Conservation (phyloP, 2,888 invertebrate species). For the Odontocolon sp. region DNA sequence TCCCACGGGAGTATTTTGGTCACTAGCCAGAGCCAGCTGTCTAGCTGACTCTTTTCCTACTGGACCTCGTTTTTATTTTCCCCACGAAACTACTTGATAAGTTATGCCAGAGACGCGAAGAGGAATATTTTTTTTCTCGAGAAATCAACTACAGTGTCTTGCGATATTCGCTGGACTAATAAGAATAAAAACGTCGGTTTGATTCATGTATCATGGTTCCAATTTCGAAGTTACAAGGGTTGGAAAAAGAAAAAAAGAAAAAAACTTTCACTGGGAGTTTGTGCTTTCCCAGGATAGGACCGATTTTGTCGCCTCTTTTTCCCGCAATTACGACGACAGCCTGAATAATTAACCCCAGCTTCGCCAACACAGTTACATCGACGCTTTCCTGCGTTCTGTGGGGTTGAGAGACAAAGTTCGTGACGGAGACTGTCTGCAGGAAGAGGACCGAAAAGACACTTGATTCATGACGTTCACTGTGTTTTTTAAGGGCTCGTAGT, state of each 20-base stretch:
- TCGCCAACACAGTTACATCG: conserved; percentile 46
- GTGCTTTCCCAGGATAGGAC: not conserved
- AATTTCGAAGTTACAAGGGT: conserved; percentile 10
- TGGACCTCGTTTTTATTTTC: conserved; percentile 49
- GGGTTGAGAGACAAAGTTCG: conserved; percentile 18
- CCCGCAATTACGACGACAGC: conserved; percentile 67
- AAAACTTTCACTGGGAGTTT: conserved; percentile 32
- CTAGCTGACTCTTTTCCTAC: not conserved
- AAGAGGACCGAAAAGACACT: conserved; percentile 3
- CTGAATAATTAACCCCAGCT: conserved; percentile 69
- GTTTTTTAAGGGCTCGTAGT: not conserved
- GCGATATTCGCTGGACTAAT: not conserved
- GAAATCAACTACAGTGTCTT: conserved; percentile 12
- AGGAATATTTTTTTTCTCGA: conserved; percentile 1
- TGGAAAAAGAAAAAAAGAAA: too few relatives aligned
- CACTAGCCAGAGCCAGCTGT: conserved; percentile 40
- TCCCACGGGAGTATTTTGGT: conserved; percentile 67
- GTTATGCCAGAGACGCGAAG: conserved; percentile 28
- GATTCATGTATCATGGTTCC: conserved; percentile 5
- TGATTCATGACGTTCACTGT: conserved; percentile 1
- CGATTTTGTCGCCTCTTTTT: conserved; percentile 64
- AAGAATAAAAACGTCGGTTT: not conserved
- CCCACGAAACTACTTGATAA: conserved; percentile 41
- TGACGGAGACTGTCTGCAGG: conserved; percentile 2
- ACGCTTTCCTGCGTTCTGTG: conserved; percentile 13